Percentiles rank a stretch among this genome's conserved stretches.
Evolutionary conservation across 2,113 vertebrate species (phyloP).

Genomic region (Aegotheles bennettii): DNA sequence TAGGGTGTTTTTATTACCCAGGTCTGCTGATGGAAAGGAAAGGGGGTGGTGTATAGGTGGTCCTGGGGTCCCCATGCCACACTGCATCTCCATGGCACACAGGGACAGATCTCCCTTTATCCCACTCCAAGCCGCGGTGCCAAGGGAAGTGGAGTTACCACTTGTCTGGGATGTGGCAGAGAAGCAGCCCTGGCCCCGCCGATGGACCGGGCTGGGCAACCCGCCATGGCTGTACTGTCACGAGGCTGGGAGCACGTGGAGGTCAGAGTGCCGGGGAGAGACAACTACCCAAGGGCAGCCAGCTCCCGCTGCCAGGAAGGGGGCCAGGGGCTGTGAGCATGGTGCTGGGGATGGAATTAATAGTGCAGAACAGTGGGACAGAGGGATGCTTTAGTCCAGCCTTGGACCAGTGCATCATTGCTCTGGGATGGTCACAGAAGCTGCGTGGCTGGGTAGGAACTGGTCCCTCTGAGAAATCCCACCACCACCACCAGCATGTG

Average conservation of each 20-base stretch:
- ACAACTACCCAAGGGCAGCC: not conserved
- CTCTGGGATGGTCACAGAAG: accelerated
- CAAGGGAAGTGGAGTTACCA: accelerated
- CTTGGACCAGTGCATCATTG: not conserved
- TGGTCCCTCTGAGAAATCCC: not conserved
- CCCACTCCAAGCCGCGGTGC: not conserved
- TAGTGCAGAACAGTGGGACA: not conserved
- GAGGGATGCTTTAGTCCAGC: not conserved
- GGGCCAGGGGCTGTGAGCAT: not conserved
- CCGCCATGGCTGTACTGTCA: not conserved
- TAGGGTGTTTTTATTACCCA: not conserved
- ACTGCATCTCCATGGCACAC: accelerated
- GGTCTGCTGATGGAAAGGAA: not conserved
- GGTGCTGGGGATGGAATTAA: not conserved
- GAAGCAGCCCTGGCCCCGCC: not conserved
- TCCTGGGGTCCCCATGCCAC: not conserved
- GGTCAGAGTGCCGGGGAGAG: not conserved
- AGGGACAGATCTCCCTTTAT: not conserved
- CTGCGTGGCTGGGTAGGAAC: not conserved
- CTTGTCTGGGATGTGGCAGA: accelerated
- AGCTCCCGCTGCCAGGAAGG: not conserved
- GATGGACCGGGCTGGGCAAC: not conserved
- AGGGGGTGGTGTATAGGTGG: not conserved
- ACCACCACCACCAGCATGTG: not conserved
- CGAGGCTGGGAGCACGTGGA: not conserved